Evolutionary conservation across 2,797 vertebrate species (phyloP), one percentile per base, ranked within the genome.

Genomic region (Gymnopithys bicolor): DNA sequence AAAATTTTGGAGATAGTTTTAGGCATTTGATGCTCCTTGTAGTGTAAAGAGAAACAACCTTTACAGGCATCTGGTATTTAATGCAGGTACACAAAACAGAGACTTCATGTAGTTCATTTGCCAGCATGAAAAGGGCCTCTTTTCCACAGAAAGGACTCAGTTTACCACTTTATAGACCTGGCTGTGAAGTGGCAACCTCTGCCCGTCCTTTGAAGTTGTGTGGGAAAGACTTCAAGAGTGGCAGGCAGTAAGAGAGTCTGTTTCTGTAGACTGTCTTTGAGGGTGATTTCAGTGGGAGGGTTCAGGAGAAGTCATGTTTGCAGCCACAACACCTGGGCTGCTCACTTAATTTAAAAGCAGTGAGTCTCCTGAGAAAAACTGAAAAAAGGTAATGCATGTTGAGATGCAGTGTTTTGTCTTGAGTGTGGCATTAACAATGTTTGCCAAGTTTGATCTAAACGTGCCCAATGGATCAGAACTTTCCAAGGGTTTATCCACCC

Each of bases 381-480:
- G 10, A 10, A 27, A 33, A 55, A 62, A 35, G 0, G 0, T n/a
- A 35, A 28, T 46, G 7, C 2, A 2, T 46, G 19, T 28, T 76
- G 43, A 75, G 27, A 58, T 53, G 32, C 16, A 60, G 30, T 22
- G 9, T 9, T 80, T 85, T 63, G 21, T 66, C 52, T 46, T 51
- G 37, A 63, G 52, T 23, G 19, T 4, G 5, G 1, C 25, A 35
- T 28, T 49, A 25, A 7, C 10, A 63, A 9, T 11, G 4, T 70
- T 90, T 79, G 35, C 23, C 37, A 35, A 5, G 3, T n/a, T 84
- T 82, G 70, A 7, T 62, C 43, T 51, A 62, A 84, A 18, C 7
- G 14, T 23, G n/a, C 13, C 24, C 3, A 49, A 12, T 17, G 5
- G 23, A 56, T 74, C 52, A 46, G 39, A 17, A 30, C 4, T 32